Conservation (phyloP, 2,113 vertebrate species). For the Rana temporaria region DNA sequence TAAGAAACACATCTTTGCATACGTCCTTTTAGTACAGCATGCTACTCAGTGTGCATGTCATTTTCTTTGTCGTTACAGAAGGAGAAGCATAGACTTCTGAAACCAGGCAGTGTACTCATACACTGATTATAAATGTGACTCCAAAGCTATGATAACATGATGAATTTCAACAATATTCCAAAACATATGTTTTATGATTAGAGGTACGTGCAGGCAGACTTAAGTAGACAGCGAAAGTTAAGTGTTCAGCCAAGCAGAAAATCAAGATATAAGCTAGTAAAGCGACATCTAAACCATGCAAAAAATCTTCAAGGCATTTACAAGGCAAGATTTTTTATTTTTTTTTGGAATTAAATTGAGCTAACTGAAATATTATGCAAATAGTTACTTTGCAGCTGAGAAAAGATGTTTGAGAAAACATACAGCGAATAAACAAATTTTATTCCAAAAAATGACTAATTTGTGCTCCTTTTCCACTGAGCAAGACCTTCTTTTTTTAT, state of each 20-base stretch:
- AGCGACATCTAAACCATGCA: constrained; percentile 9
- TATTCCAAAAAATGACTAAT: constrained; percentile 37
- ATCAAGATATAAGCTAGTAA: constrained; percentile 42
- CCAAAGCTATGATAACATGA: neutral
- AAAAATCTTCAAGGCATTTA: constrained; percentile 27
- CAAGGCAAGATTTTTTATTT: constrained; percentile 1
- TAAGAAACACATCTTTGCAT: neutral
- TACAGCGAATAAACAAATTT: constrained; percentile 38
- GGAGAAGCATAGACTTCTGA: neutral
- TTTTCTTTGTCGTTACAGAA: neutral
- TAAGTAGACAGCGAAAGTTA: constrained; percentile 33
- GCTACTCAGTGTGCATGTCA: too few relatives aligned
- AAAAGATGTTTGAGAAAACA: constrained; percentile 42
- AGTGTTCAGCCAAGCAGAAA: constrained; percentile 42
- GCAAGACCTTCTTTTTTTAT: constrained; percentile 1
- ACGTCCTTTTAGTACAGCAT: neutral
- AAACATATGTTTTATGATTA: constrained; percentile 43
- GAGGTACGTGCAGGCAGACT: neutral
- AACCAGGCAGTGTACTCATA: neutral
- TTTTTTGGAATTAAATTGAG: constrained; percentile 47
- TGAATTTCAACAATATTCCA: constrained; percentile 33
- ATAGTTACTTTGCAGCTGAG: constrained; percentile 31
- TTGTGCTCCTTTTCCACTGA: constrained; percentile 14
- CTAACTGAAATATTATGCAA: constrained; percentile 46
- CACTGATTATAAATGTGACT: constrained; percentile 10